These are phyloP conservation scores for Amphipoea oculea DNA, from an alignment of 2,888 invertebrate genomes.

Conservation along the genomic window DNA sequence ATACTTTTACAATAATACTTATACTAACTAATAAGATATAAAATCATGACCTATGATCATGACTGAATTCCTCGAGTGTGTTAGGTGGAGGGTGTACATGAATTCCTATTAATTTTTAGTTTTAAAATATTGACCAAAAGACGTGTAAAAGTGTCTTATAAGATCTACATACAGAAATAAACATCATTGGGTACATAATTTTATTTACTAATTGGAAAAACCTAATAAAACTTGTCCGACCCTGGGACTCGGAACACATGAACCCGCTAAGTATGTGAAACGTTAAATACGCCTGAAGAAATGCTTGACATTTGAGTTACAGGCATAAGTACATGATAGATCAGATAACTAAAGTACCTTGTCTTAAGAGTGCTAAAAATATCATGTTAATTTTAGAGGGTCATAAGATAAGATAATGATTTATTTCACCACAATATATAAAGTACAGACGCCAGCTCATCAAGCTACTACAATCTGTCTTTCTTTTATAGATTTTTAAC, in stretches of 20 bases:
- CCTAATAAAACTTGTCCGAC: not conserved
- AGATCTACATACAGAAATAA: not conserved
- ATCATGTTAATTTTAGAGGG: constrained; percentile 34
- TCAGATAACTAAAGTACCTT: not conserved
- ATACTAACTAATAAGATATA: no score
- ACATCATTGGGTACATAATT: not conserved
- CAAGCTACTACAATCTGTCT: no score
- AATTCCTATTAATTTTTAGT: not conserved
- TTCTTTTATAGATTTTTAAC: no score
- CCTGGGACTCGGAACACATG: no score
- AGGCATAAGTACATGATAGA: no score
- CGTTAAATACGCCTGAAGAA: not conserved
- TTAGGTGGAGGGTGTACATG: not conserved
- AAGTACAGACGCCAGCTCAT: no score
- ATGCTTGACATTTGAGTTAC: not conserved
- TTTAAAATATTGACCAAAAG: not conserved
- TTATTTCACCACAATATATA: no score
- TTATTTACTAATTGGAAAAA: not conserved
- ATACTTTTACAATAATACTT: no score
- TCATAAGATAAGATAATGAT: not conserved
- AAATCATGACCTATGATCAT: no score
- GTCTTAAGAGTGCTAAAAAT: constrained; percentile 37
- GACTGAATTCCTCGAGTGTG: not conserved
- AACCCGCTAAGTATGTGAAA: not conserved
- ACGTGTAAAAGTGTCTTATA: not conserved